phyloP scores from a whole-genome alignment of 2,888 invertebrate genomes.

The Papilio gigon region DNA sequence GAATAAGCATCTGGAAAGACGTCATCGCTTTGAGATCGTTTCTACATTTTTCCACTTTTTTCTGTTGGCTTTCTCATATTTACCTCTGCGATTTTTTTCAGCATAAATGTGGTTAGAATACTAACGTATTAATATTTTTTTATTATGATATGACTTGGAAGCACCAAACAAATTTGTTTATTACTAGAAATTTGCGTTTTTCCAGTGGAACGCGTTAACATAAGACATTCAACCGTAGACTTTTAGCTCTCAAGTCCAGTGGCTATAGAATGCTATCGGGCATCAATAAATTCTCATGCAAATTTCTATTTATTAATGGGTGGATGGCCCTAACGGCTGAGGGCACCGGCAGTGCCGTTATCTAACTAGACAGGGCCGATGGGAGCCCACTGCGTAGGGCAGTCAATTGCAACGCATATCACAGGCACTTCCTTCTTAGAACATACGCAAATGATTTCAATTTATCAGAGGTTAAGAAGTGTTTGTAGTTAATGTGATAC shows the following conservation, averaged over 20 bases:
- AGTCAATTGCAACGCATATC: conserved; percentile 41
- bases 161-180: not conserved
- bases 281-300: conserved; percentile 29
- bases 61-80: not conserved
- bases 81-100: not conserved
- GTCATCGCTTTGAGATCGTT: not conserved
- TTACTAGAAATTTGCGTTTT: not conserved
- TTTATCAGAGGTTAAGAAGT: conserved; percentile 40
- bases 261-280: conserved; percentile 20
- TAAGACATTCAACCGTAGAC: not conserved
- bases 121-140: not conserved
- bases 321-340: conserved; percentile 25
- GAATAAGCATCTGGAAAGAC: not conserved
- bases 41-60: no score
- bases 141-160: not conserved
- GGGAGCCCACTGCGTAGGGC: conserved; percentile 33
- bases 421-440: conserved; percentile 36
- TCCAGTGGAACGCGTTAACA: not conserved
- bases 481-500: not conserved
- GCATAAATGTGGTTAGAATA: not conserved
- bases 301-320: conserved; percentile 36
- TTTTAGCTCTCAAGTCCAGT: not conserved
- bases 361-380: conserved; percentile 22
- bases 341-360: conserved; percentile 32
- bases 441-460: conserved; percentile 39